Base-by-base conservation (phyloP, 2,113 vertebrate genomes). In the Corythoichthys intestinalis region DNA sequence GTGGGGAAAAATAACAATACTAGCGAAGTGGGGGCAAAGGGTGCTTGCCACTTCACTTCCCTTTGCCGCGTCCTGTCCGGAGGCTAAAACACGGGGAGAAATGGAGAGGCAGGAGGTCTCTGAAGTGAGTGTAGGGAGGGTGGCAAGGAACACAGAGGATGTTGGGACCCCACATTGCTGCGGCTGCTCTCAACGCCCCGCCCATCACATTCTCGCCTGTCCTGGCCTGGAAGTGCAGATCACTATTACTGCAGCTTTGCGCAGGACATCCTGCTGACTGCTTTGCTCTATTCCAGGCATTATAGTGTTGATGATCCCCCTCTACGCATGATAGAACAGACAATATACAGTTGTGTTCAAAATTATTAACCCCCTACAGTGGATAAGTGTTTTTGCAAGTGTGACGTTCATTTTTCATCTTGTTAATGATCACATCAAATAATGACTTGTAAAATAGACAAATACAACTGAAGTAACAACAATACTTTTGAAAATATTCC, bases 131-230 rank as follows among this genome's bases (percentile, higher is more conserved):
- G 39, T 17, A 64, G 17, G 39, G 44, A 34, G 44, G 62, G 8
- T 47, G 62, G 50, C 50, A n/a, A 52, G 10, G 12, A 38, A 49
- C 48, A 64, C 68, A 77, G 80, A 88, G 73, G 88, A 89, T 87
- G 88, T 82, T 72, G 56, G 77, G 52, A 84, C 72, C 76, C 78
- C 81, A 74, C 81, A 66, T 73, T 80, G 49, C 67, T 53, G 65
- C 66, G 67, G 68, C 62, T 71, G 60, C 56, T 76, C 68, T 66
- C 66, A 67, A 72, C 82, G 84, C 83, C 85, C 90, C 91, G 84
- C 88, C 84, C 83, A 76, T 66, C 76, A 46, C 49, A 44, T 44
- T 56, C 70, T 68, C 72, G 72, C 62, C 69, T 73, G 84, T 84
- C 83, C 78, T 67, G 74, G 71, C 41, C 63, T 70, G 72, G 79